Percentiles rank a stretch among this genome's conserved stretches.
These are phyloP conservation scores for Yponomeuta plumbellus DNA, from an alignment of 2,888 invertebrate species.

Conservation along the genomic window DNA sequence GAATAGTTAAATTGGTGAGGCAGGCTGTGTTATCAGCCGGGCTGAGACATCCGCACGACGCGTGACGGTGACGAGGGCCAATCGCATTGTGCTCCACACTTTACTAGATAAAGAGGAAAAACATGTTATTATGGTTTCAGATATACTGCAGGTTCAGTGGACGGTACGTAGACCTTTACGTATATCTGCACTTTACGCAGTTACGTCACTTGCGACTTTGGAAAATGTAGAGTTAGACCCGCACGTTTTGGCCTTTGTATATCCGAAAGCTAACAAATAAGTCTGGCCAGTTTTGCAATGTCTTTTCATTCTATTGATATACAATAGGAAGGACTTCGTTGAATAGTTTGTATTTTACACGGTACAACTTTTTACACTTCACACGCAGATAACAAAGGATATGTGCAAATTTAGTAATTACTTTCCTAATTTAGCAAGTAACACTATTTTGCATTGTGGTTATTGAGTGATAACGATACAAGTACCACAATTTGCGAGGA, in stretches of 20 bases:
- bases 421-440: too few relatives aligned
- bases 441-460: neutral
- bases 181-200: too few relatives aligned
- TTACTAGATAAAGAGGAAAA: constrained; percentile 11
- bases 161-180: too few relatives aligned
- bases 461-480: constrained; percentile 1
- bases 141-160: constrained; percentile 6
- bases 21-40: constrained; percentile 38
- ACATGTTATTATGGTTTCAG: neutral
- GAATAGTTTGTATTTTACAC: neutral
- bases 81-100: constrained; percentile 14
- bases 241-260: neutral
- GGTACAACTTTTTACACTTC: too few relatives aligned
- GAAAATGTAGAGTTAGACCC: too few relatives aligned
- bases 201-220: too few relatives aligned
- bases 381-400: too few relatives aligned
- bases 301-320: neutral
- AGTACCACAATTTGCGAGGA: too few relatives aligned
- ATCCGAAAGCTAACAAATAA: neutral
- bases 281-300: neutral
- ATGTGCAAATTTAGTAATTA: too few relatives aligned
- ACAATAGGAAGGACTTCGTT: neutral
- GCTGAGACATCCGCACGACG: constrained; percentile 39
- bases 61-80: constrained; percentile 50
- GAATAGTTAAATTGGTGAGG: neutral